These are phyloP conservation scores for Piprites chloris DNA, from an alignment of 2,113 vertebrate genomes.

Conservation along the genomic window DNA sequence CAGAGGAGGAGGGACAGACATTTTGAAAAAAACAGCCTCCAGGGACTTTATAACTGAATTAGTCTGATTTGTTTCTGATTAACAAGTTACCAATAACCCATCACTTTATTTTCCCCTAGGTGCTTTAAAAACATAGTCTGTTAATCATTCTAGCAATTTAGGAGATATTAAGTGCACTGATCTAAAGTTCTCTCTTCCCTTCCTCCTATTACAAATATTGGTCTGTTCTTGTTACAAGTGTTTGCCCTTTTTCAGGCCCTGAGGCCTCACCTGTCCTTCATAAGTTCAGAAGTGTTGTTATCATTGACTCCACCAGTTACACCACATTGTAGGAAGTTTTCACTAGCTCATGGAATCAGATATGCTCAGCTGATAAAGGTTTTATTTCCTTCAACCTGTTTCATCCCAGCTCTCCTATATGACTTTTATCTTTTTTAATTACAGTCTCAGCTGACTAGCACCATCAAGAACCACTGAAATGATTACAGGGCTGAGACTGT, in stretches of 20 bases:
- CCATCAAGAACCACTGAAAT: not conserved
- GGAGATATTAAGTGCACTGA: not conserved
- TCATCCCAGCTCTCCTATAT: not conserved
- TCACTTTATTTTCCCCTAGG: not conserved
- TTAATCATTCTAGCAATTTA: slow-evolving; percentile 6
- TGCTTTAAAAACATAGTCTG: not conserved
- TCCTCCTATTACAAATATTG: not conserved
- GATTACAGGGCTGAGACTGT: not conserved
- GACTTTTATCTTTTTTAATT: not conserved
- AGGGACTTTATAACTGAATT: not conserved
- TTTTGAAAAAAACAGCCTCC: not conserved
- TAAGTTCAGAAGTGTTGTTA: not conserved
- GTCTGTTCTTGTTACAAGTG: not conserved
- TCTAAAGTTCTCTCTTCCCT: not conserved
- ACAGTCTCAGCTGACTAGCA: not conserved
- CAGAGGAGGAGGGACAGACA: not conserved
- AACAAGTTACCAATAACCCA: not conserved
- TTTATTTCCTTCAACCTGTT: not conserved
- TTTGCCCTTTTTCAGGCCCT: not conserved
- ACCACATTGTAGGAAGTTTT: not conserved
- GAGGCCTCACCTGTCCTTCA: not conserved
- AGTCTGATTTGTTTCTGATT: slow-evolving; percentile 16
- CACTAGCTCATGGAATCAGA: not conserved
- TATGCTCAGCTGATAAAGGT: not conserved
- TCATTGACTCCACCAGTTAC: not conserved